These are phyloP conservation scores for Pyrrhia umbra DNA, from an alignment of 2,888 invertebrate species.

Conservation along the genomic window DNA sequence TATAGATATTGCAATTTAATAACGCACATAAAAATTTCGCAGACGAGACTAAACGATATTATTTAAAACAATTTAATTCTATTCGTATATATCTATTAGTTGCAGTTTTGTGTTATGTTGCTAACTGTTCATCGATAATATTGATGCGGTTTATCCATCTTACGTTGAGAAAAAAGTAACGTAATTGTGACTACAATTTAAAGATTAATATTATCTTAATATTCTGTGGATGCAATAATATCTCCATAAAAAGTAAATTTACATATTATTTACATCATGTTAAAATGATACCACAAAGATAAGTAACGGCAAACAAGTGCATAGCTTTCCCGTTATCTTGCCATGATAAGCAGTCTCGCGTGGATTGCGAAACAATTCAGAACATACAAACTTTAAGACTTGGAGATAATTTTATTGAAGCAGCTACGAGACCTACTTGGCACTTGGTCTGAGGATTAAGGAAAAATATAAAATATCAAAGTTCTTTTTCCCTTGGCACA, in stretches of 20 bases:
- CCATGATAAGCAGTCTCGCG: constrained; percentile 31
- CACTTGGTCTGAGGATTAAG: not conserved
- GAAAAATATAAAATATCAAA: not conserved
- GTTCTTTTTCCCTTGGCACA: not conserved
- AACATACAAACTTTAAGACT: not conserved
- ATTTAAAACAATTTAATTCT: constrained; percentile 34
- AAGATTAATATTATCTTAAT: constrained; percentile 2
- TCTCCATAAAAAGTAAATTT: constrained; percentile 18
- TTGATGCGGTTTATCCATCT: too few species aligned
- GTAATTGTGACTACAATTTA: constrained; percentile 3
- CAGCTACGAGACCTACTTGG: not conserved
- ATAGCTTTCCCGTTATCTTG: constrained; percentile 57
- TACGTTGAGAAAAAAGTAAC: not conserved
- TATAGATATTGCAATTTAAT: constrained; percentile 30
- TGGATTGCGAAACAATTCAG: constrained; percentile 34
- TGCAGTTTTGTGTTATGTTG: constrained; percentile 12
- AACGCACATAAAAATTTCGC: constrained; percentile 12
- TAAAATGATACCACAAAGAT: constrained; percentile 30
- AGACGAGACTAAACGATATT: constrained; percentile 17
- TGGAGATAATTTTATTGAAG: not conserved
- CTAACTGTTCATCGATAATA: not conserved
- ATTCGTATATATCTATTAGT: constrained; percentile 37
- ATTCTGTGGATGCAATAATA: not conserved
- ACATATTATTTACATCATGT: constrained; percentile 30
- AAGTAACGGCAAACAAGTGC: constrained; percentile 50